Base-by-base conservation (phyloP, 2,797 vertebrate species). In the Bryconaethiops microstoma region DNA sequence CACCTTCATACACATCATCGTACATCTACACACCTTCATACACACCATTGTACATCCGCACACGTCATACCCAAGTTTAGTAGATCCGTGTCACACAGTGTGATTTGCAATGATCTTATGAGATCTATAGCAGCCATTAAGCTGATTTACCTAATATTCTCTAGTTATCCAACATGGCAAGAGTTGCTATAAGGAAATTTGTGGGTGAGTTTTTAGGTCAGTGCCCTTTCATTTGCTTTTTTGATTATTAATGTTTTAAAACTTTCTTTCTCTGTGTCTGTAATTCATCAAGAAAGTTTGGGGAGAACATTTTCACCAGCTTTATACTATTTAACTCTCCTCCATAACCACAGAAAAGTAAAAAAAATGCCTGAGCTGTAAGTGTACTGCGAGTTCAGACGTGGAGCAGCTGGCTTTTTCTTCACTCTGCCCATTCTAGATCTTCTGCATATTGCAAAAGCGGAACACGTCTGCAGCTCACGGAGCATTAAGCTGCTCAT, bases 381-480 rank as follows among this genome's bases (percentile, higher is more conserved):
- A 72, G 29, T 55, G 17, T 21, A 10, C 54, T 5, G 16, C 16
- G 9, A 72, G 48, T 52, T 71, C 68, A 71, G 48, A 52, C 68
- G 8, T 48, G 52, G 14, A 19, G 2, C 68, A 52, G 62, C 21
- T 8, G 5, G 45, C 68, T 2, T 3, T 10, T 19, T 9, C 16
- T 12, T 21, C 50, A 3, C 25, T 72, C 70, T 55, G 25, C 7
- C 23, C 68, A 7, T 52, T 13, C 68, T 52, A 9, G 62, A 39
- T 39, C 4, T 29, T 35, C 62, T 64, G 29, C 17, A 67, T 67
- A 67, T 40, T 67, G 35, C 64, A 40, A 67, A 67, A 67, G 64
- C 64, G 64, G 50, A 71, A 72, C 57, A 78, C 23, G 57, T 71
- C 77, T 72, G 70, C 67, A 19, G 77, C 77, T 72, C 67, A 78